phyloP scores from a whole-genome alignment of 2,888 invertebrate species.

The Hypsopygia costalis region DNA sequence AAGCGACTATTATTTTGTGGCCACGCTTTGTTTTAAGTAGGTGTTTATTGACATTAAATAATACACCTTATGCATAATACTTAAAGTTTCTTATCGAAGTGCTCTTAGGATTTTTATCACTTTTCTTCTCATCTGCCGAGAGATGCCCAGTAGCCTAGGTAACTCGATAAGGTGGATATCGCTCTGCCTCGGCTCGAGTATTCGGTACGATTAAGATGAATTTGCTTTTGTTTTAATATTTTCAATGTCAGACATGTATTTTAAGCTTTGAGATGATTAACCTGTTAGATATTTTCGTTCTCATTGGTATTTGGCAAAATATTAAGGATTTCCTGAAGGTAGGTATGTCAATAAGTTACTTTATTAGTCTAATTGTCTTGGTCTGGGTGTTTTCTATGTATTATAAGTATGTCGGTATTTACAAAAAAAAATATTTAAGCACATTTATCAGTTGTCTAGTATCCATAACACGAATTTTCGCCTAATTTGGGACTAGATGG shows the following conservation, averaged over 20 bases:
- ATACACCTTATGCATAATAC: conserved; percentile 28
- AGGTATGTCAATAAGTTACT: too few relatives aligned
- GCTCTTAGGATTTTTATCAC: conserved; percentile 18
- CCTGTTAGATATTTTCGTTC: neutral
- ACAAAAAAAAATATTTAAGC: too few relatives aligned
- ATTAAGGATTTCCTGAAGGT: too few relatives aligned
- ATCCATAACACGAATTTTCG: too few relatives aligned
- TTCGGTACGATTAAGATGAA: conserved; percentile 75
- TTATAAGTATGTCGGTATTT: too few relatives aligned
- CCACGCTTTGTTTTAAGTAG: conserved; percentile 51
- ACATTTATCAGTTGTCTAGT: too few relatives aligned
- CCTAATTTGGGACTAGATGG: too few relatives aligned
- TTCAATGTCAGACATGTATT: conserved; percentile 40
- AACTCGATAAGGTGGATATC: conserved; percentile 76
- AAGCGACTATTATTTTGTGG: conserved; percentile 70
- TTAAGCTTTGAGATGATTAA: conserved; percentile 1
- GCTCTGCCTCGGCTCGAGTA: conserved; percentile 71
- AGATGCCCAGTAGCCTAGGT: conserved; percentile 79
- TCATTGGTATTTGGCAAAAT: too few relatives aligned
- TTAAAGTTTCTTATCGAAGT: conserved; percentile 15
- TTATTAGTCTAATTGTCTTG: too few relatives aligned
- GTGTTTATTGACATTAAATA: conserved; percentile 16
- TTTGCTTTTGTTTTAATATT: conserved; percentile 65
- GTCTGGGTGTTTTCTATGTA: too few relatives aligned
- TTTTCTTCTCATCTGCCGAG: conserved; percentile 30